These are phyloP conservation scores for Cebidichthys violaceus DNA, from an alignment of 2,113 vertebrate species.

Conservation along the genomic window DNA sequence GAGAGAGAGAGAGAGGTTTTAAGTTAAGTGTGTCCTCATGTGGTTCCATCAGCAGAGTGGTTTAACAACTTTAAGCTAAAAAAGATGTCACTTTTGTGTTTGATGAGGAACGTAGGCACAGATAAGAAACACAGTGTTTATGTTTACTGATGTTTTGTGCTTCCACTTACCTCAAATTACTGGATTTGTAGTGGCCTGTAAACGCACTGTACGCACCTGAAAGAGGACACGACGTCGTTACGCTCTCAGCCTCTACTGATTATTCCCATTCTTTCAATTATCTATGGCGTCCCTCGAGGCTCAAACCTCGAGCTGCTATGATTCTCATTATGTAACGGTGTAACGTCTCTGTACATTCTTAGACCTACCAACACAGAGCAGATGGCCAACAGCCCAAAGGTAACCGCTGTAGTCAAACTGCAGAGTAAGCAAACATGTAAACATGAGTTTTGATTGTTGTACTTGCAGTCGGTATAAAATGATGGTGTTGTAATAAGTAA, in stretches of 20 bases:
- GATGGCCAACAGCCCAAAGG: conserved; percentile 90
- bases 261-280: neutral
- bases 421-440: neutral
- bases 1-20: too few species aligned
- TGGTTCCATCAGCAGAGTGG: neutral
- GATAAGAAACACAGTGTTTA: neutral
- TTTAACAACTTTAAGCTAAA: neutral
- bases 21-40: neutral
- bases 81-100: neutral
- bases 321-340: neutral
- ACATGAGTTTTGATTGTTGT: neutral
- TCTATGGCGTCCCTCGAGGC: conserved; percentile 15
- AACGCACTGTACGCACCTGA: conserved; percentile 91
- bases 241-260: neutral
- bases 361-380: conserved; percentile 90
- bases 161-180: conserved; percentile 85
- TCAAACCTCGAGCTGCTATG: neutral
- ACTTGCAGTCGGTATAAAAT: neutral
- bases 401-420: conserved; percentile 91
- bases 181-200: conserved; percentile 85
- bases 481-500: neutral
- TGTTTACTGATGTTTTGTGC: neutral
- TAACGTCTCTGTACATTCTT: neutral
- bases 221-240: conserved; percentile 39
- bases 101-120: neutral